Conservation (phyloP, 92 coral and sea anemone genomes). For the Phymanthus crucifer region DNA sequence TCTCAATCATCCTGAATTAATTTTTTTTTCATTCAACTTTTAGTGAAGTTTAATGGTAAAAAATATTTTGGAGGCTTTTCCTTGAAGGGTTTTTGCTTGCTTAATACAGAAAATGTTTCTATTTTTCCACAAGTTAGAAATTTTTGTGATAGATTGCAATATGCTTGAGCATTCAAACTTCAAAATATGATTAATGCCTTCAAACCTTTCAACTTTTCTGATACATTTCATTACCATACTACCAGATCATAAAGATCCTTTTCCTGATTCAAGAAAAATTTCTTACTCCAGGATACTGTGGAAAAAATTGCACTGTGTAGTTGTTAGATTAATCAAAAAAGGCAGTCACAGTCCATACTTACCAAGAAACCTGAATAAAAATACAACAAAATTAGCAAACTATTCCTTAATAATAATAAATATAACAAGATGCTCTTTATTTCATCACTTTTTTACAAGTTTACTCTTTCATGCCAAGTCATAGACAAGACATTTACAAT, state of each 20-base stretch:
- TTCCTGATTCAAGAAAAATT: not conserved
- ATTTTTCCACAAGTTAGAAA: too few species aligned
- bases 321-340: not conserved
- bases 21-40: too few species aligned
- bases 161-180: too few species aligned
- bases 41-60: too few species aligned
- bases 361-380: not conserved
- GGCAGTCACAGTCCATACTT: not conserved
- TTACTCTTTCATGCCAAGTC: not conserved
- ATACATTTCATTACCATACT: too few species aligned
- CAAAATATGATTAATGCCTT: too few species aligned
- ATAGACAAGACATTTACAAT: slow-evolving; percentile 8
- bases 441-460: not conserved
- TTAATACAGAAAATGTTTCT: too few species aligned
- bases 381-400: not conserved
- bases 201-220: too few species aligned
- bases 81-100: too few species aligned
- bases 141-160: too few species aligned
- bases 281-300: not conserved
- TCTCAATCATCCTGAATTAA: too few species aligned
- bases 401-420: not conserved
- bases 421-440: not conserved
- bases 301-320: not conserved
- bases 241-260: not conserved
- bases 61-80: too few species aligned